Evolutionary conservation across 1,140 invertebrate genomes (phyloP).

Genomic region (Drosophila subobscura): DNA sequence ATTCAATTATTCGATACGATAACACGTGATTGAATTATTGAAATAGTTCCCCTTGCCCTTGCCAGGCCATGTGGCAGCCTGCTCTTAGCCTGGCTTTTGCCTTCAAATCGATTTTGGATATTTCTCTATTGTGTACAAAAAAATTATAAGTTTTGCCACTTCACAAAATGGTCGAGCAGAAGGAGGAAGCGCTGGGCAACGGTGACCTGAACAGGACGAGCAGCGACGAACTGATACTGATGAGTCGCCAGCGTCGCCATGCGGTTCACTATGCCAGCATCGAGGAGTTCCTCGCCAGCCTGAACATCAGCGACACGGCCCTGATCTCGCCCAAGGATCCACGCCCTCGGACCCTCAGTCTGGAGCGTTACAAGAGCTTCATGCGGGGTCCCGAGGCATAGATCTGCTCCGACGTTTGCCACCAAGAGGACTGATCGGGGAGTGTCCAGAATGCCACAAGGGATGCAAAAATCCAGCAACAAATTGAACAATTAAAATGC

Average conservation of each 20-base stretch:
- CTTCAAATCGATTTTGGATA: background rate
- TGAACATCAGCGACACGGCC: constrained; percentile 35
- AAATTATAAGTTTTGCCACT: too few relatives aligned
- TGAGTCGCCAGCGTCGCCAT: constrained; percentile 12
- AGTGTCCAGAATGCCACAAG: too few relatives aligned
- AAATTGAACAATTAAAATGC: too few relatives aligned
- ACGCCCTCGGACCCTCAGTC: background rate
- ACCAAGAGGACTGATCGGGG: too few relatives aligned
- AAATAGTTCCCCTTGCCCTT: constrained; percentile 36
- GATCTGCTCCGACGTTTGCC: background rate
- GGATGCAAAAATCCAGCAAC: too few relatives aligned
- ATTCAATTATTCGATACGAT: constrained; percentile 79
- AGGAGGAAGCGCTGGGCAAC: background rate
- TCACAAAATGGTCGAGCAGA: too few relatives aligned
- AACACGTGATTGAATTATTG: constrained; percentile 82
- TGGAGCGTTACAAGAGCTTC: constrained; percentile 36
- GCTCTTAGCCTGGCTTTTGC: background rate
- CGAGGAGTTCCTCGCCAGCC: constrained; percentile 43
- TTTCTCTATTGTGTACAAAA: too few relatives aligned
- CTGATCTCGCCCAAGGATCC: constrained; percentile 23
- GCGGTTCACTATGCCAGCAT: constrained; percentile 36
- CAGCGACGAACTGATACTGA: constrained; percentile 11
- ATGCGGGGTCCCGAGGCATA: constrained; percentile 1
- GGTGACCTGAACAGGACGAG: background rate
- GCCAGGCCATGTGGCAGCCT: constrained; percentile 1